phyloP scores from a whole-genome alignment of 2,797 vertebrate genomes.

The Sebastes oblongus region DNA sequence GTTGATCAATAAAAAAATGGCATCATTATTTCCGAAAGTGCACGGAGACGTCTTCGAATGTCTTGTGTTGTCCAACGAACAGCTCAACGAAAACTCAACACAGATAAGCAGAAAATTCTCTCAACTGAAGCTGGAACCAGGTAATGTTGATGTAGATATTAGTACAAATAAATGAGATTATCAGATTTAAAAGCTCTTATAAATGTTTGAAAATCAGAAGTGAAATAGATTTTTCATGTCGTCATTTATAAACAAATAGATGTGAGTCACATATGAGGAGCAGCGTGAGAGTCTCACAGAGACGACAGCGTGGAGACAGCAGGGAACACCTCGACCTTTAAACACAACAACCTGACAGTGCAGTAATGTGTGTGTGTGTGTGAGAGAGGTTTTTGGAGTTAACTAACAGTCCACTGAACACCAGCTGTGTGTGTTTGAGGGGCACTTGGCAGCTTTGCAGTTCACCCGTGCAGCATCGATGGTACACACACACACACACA shows the following conservation, averaged over 20 bases:
- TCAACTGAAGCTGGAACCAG: too few species aligned
- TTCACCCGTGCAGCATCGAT: neutral
- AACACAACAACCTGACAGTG: neutral
- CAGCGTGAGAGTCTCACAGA: neutral
- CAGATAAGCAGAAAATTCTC: neutral
- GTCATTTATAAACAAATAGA: too few species aligned
- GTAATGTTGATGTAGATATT: too few species aligned
- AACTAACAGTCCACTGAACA: slow-evolving; percentile 7
- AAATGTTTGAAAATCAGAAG: neutral
- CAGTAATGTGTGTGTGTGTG: neutral
- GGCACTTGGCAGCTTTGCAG: slow-evolving; percentile 1
- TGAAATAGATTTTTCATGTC: neutral
- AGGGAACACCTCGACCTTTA: neutral
- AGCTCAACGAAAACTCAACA: neutral
- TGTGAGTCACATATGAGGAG: neutral
- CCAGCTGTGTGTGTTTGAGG: neutral
- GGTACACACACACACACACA: neutral
- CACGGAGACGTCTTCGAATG: neutral
- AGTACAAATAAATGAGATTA: too few species aligned
- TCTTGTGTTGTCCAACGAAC: too few species aligned
- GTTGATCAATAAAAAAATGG: too few species aligned
- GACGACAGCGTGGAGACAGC: neutral
- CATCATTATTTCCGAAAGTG: neutral
- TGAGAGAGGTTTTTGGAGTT: neutral
- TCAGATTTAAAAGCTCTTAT: neutral